These are phyloP conservation scores for Onchidella celtica DNA, from an alignment of 2,888 invertebrate species.

Conservation along the genomic window DNA sequence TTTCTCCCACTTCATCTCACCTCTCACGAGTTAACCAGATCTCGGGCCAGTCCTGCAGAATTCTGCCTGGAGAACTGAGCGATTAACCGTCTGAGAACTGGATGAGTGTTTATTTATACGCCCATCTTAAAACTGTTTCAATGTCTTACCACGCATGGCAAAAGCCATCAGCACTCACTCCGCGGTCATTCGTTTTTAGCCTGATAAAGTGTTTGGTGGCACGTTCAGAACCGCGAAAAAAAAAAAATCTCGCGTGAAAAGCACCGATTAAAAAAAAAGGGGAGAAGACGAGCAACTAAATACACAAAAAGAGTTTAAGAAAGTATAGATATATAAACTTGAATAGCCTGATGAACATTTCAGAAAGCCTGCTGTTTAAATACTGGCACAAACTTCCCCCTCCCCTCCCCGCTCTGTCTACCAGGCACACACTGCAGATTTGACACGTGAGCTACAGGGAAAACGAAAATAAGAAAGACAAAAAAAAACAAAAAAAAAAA, in stretches of 20 bases:
- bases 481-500: slow-evolving; percentile 2
- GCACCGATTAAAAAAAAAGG: neutral
- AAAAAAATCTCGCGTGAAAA: too few species aligned
- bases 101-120: slow-evolving; percentile 27
- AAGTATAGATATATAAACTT: neutral
- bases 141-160: neutral
- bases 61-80: neutral
- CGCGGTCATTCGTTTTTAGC: neutral
- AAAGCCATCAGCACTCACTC: neutral
- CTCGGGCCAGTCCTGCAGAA: neutral
- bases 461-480: neutral
- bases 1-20: slow-evolving; percentile 1
- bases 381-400: neutral
- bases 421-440: too few species aligned
- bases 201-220: neutral
- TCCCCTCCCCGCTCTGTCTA: too few species aligned
- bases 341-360: neutral
- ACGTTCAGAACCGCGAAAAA: neutral
- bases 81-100: neutral
- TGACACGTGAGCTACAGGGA: too few species aligned
- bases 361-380: too few species aligned
- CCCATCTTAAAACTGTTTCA: slow-evolving; percentile 17
- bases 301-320: neutral
- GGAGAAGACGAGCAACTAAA: neutral
- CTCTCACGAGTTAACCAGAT: neutral